Evolutionary conservation across 2,113 vertebrate species (phyloP).

Genomic region (Crocuta crocuta): DNA sequence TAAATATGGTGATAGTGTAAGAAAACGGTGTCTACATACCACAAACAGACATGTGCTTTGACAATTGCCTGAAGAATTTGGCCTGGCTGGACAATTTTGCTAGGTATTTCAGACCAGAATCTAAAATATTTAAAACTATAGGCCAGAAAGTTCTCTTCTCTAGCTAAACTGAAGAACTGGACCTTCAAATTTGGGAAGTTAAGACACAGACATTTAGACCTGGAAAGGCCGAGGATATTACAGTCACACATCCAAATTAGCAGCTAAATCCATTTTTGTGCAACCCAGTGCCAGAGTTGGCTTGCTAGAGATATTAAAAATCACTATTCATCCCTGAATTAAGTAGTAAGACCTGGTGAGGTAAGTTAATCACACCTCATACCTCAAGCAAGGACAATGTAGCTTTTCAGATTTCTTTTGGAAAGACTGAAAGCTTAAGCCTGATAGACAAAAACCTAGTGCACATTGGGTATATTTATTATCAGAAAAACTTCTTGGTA

Average conservation of each 20-base stretch:
- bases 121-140: constrained; percentile 7
- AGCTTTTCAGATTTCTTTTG: constrained; percentile 12
- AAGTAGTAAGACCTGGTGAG: background rate
- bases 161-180: background rate
- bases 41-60: background rate
- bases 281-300: background rate
- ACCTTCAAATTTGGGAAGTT: background rate
- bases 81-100: background rate
- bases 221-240: background rate
- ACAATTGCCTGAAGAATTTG: background rate
- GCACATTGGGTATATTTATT: background rate
- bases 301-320: constrained; percentile 25
- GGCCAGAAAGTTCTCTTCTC: background rate
- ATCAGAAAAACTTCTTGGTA: constrained; percentile 2
- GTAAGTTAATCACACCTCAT: background rate
- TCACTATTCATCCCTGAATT: background rate
- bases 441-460: background rate
- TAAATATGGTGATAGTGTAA: background rate
- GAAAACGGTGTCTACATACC: background rate
- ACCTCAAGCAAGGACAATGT: background rate
- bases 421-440: background rate
- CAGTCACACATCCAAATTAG: background rate
- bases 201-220: background rate
- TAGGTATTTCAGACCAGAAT: background rate
- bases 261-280: background rate